Conservation (phyloP, 2,113 vertebrate genomes). For the Phainopepla nitens region DNA sequence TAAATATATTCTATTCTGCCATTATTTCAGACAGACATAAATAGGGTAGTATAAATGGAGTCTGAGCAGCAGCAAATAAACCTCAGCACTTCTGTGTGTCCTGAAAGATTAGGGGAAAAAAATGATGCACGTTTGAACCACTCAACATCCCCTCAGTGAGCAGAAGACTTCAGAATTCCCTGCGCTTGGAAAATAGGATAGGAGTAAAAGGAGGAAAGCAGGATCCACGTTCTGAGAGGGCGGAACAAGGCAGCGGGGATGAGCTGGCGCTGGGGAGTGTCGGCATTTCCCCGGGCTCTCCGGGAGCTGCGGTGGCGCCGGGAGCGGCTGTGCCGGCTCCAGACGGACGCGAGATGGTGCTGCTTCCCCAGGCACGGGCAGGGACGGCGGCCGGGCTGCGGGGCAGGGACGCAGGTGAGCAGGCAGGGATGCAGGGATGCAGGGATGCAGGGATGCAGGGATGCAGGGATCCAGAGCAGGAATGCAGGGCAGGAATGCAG, state of each 20-base stretch:
- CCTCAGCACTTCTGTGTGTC: background rate
- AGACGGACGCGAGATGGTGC: slow-evolving; percentile 59
- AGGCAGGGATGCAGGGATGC: too few species aligned
- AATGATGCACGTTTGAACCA: background rate
- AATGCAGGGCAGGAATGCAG: background rate
- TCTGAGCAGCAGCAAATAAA: background rate
- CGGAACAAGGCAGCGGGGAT: background rate
- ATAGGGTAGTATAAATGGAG: background rate
- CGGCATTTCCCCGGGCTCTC: background rate
- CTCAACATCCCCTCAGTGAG: background rate
- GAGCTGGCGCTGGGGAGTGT: background rate
- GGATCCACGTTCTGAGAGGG: background rate
- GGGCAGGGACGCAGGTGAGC: background rate
- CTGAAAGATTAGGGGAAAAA: background rate
- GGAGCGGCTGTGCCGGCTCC: background rate
- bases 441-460: background rate
- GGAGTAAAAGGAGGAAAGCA: background rate
- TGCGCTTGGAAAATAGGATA: background rate
- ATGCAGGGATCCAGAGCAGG: background rate
- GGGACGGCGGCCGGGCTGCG: background rate
- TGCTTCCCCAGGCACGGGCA: background rate
- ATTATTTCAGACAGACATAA: background rate
- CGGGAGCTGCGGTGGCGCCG: fast-evolving
- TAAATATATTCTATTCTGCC: background rate
- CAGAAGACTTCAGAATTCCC: background rate